phyloP scores from a whole-genome alignment of 2,888 invertebrate species.

The Eucera pruinosa region DNA sequence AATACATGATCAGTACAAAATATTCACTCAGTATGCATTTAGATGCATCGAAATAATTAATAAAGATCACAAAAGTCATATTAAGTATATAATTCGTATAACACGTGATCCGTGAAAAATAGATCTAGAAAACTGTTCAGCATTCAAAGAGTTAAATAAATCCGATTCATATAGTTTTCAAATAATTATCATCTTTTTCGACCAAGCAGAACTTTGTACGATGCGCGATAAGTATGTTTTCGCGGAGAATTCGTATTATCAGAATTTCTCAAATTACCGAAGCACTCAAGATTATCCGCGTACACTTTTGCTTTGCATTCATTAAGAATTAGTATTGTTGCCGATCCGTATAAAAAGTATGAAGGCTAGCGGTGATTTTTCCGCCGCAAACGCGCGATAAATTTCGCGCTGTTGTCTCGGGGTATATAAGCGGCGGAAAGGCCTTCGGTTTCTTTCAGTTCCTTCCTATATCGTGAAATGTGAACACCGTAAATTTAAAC shows the following conservation, averaged over 20 bases:
- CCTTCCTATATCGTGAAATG: conserved; percentile 19
- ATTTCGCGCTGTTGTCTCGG: conserved; percentile 38
- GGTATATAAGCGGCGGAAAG: conserved; percentile 58
- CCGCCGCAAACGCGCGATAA: conserved; percentile 37
- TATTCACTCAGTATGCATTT: too few species aligned
- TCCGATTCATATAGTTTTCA: too few species aligned
- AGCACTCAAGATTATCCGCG: conserved; percentile 4
- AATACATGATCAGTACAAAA: too few species aligned
- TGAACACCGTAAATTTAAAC: conserved; percentile 16
- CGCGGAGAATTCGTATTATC: conserved; percentile 21
- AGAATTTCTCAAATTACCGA: not conserved
- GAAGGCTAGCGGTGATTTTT: conserved; percentile 69
- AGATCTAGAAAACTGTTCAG: too few species aligned
- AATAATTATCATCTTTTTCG: too few species aligned
- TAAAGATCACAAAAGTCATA: too few species aligned
- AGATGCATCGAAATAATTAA: too few species aligned
- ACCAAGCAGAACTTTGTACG: too few species aligned
- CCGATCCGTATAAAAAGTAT: conserved; percentile 58
- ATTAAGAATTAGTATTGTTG: conserved; percentile 21
- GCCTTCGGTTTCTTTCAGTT: conserved; percentile 60
- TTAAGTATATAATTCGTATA: too few species aligned
- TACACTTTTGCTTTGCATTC: not conserved
- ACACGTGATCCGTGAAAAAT: too few species aligned
- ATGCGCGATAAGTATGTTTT: conserved; percentile 51
- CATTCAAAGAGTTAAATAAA: too few species aligned